These are phyloP conservation scores for Leuciscus waleckii DNA, from an alignment of 2,797 vertebrate genomes.

Conservation along the genomic window DNA sequence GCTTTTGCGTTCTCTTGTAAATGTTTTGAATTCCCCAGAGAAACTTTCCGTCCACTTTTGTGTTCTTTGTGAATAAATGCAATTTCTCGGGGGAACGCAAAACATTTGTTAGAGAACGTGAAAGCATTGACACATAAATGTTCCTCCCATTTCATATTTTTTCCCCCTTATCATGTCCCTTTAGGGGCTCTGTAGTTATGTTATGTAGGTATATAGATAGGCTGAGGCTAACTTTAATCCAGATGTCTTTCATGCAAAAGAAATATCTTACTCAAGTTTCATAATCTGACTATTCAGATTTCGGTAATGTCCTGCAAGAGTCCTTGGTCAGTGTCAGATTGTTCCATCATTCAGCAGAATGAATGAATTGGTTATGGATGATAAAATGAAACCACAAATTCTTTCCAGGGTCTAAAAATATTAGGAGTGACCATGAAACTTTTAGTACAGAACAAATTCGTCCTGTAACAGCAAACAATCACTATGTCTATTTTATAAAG, in stretches of 20 bases:
- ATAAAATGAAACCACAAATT: conserved; percentile 49
- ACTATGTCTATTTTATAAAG: conserved; percentile 24
- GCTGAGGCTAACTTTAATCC: not conserved
- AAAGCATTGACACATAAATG: not conserved
- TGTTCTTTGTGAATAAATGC: too few relatives aligned
- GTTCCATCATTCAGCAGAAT: conserved; percentile 56
- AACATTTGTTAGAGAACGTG: not conserved
- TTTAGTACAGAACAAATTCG: conserved; percentile 45
- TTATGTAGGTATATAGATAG: not conserved
- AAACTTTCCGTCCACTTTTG: not conserved
- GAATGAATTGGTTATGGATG: conserved; percentile 51
- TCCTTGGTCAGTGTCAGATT: conserved; percentile 21
- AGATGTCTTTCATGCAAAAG: not conserved
- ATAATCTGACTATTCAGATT: not conserved
- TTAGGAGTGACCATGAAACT: conserved; percentile 54
- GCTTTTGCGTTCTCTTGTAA: not conserved
- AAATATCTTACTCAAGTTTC: not conserved
- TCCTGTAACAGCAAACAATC: conserved; percentile 30
- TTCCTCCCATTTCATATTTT: not conserved
- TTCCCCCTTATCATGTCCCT: not conserved
- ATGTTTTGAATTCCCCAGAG: not conserved
- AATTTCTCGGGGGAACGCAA: not conserved
- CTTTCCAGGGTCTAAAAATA: conserved; percentile 47
- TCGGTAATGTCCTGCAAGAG: not conserved
- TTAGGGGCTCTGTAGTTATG: not conserved